These are phyloP conservation scores for Tragelaphus oryx DNA, from an alignment of 2,797 vertebrate genomes.

Conservation along the genomic window DNA sequence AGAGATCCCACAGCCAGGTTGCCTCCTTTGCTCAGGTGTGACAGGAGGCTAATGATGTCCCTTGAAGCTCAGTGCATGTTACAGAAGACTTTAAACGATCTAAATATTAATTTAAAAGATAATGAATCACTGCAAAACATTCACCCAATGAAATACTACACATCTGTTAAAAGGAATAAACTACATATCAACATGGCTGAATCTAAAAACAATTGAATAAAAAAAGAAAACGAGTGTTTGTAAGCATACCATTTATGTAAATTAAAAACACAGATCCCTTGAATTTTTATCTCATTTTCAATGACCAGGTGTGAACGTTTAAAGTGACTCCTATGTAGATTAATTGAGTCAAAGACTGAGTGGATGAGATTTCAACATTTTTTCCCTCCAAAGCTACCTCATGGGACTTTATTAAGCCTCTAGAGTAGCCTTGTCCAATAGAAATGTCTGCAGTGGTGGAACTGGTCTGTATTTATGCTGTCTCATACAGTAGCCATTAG, in stretches of 20 bases:
- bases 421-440: not conserved
- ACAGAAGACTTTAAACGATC: not conserved
- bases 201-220: not conserved
- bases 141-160: not conserved
- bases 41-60: not conserved
- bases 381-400: not conserved
- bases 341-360: not conserved
- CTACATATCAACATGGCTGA: not conserved
- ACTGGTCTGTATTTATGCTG: not conserved
- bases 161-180: not conserved
- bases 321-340: not conserved
- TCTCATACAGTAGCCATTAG: not conserved
- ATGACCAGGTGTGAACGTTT: not conserved
- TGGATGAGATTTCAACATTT: not conserved
- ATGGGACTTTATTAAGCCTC: not conserved
- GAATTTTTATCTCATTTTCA: constrained; percentile 5
- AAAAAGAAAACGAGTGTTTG: not conserved
- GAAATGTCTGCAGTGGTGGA: not conserved
- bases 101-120: not conserved
- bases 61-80: not conserved
- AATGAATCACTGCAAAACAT: not conserved
- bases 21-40: not conserved
- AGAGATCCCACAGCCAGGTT: not conserved
- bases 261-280: not conserved
- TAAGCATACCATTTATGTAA: not conserved